These are phyloP conservation scores for Drosophila burlai DNA, from an alignment of 1,140 invertebrate species.

Conservation along the genomic window DNA sequence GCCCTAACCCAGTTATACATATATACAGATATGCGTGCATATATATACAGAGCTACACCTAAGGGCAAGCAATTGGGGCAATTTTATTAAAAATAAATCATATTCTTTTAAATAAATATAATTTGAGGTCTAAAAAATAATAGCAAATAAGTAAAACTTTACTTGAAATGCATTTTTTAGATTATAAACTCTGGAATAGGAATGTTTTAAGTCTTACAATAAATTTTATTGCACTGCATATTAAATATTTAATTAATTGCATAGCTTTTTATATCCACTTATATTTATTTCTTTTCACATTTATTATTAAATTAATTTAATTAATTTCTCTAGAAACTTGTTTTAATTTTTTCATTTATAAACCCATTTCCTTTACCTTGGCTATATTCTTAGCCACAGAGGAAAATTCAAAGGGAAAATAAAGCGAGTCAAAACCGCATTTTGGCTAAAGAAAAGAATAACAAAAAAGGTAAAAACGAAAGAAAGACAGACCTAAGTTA, in stretches of 20 bases:
- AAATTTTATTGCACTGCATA: not conserved
- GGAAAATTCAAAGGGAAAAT: constrained; percentile 16
- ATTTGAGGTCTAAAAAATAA: not conserved
- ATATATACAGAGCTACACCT: not conserved
- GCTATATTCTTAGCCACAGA: not conserved
- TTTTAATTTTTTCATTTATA: not conserved
- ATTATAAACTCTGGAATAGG: not conserved
- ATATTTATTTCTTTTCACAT: no score
- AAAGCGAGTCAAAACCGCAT: constrained; percentile 28
- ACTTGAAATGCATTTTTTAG: not conserved
- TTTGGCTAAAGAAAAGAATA: constrained; percentile 33
- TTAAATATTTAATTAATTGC: not conserved
- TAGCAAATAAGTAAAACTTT: not conserved
- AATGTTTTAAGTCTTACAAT: not conserved
- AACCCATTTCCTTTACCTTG: not conserved
- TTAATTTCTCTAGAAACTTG: not conserved
- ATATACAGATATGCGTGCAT: constrained; percentile 3
- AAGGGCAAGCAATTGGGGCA: not conserved
- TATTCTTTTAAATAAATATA: fast-evolving
- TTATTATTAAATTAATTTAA: no score
- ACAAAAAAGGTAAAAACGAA: not conserved
- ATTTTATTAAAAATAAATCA: not conserved
- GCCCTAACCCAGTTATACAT: constrained; percentile 45
- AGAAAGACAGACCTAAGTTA: constrained; percentile 14
- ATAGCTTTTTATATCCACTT: not conserved